Conservation (phyloP, 2,797 vertebrate species). For the Spheniscus humboldti region DNA sequence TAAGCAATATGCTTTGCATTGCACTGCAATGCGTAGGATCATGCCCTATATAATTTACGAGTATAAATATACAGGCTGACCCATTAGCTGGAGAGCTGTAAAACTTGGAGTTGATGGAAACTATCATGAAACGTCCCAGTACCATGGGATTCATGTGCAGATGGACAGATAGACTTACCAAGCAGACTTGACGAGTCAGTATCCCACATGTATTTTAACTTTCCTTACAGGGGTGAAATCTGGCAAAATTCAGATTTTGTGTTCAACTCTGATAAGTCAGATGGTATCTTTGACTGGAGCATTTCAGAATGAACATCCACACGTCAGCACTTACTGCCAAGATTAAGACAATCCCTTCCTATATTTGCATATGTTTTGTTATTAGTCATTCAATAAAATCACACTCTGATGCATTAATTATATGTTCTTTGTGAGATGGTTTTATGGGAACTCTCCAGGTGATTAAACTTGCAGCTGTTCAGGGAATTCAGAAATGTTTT, state of each 20-base stretch:
- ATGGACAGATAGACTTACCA: not conserved
- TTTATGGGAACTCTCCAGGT: not conserved
- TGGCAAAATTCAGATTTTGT: not conserved
- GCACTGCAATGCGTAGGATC: not conserved
- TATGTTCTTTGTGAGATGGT: not conserved
- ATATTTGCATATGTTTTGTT: not conserved
- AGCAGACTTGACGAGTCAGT: not conserved
- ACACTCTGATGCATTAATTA: not conserved
- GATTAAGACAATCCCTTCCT: not conserved
- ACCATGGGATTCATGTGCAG: not conserved
- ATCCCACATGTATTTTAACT: not conserved
- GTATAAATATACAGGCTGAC: not conserved
- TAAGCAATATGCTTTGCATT: not conserved
- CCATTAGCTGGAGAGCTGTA: not conserved
- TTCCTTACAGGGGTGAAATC: not conserved
- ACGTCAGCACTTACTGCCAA: not conserved
- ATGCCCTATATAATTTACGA: not conserved
- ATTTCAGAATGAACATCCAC: not conserved
- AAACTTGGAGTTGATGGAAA: not conserved
- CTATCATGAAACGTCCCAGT: not conserved
- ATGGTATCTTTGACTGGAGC: not conserved
- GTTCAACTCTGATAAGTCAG: not conserved
- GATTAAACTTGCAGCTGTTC: not conserved
- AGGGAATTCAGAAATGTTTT: not conserved
- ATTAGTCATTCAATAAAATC: not conserved